A percentile compares a stretch with the other conserved stretches of the same genome.
Evolutionary conservation across 1,140 invertebrate genomes (phyloP).

Genomic region (Scaptomyza graminum): DNA sequence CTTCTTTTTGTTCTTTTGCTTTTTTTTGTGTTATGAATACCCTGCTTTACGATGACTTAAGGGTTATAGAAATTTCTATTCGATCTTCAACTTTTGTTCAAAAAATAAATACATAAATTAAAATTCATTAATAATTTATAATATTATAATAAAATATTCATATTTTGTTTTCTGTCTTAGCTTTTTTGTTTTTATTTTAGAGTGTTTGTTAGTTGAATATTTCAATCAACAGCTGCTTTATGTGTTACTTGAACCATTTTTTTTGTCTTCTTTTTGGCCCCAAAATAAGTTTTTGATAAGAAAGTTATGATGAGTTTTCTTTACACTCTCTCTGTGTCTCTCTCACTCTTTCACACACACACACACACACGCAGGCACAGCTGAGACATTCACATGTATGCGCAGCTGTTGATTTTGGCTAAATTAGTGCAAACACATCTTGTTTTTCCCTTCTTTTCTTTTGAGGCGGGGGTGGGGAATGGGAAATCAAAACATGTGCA

Average conservation of each 20-base stretch:
- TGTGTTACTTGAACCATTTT: slow-evolving; percentile 10
- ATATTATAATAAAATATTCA: too few species aligned
- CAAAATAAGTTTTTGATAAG: slow-evolving; percentile 78
- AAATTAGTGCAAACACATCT: slow-evolving; percentile 81
- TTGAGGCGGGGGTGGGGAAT: too few species aligned
- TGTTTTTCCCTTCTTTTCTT: slow-evolving; percentile 56
- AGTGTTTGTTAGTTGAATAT: background rate
- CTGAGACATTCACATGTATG: slow-evolving; percentile 54
- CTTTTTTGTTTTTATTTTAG: too few species aligned
- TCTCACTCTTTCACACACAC: background rate
- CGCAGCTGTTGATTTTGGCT: slow-evolving; percentile 81
- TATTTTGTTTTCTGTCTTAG: too few species aligned
- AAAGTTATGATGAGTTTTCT: slow-evolving; percentile 82
- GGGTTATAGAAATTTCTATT: too few species aligned
- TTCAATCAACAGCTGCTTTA: background rate
- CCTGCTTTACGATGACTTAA: background rate
- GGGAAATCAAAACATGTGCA: slow-evolving; percentile 71
- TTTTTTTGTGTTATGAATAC: slow-evolving; percentile 24
- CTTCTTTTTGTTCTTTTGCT: slow-evolving; percentile 17
- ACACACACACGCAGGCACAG: slow-evolving; percentile 2
- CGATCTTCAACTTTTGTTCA: too few species aligned
- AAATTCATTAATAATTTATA: too few species aligned
- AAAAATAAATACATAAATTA: too few species aligned
- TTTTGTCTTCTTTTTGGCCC: slow-evolving; percentile 27
- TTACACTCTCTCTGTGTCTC: slow-evolving; percentile 36